A percentile compares a stretch with the other conserved stretches of the same genome.
Evolutionary conservation across 2,888 invertebrate genomes (phyloP).

Genomic region (Metellina segmentata): DNA sequence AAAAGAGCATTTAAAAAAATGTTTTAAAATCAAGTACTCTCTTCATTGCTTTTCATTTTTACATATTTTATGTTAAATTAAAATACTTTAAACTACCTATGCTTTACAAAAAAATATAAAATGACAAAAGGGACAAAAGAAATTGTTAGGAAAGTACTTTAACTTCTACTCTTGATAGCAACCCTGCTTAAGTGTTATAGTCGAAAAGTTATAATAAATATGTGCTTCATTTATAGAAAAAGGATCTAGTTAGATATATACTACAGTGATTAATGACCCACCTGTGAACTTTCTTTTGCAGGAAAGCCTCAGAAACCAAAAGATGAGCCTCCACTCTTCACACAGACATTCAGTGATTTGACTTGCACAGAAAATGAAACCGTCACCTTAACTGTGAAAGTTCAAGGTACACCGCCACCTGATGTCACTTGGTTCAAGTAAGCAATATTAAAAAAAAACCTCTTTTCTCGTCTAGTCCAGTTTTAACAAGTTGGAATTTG

Average conservation of each 20-base stretch:
- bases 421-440: constrained; percentile 94
- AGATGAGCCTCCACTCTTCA: constrained; percentile 77
- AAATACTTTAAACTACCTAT: no score
- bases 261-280: neutral
- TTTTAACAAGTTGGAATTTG: no score
- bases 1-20: no score
- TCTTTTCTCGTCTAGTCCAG: constrained; percentile 50
- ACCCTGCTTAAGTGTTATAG: neutral
- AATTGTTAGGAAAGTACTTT: no score
- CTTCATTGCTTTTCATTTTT: no score
- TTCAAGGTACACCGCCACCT: constrained; percentile 94
- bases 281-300: constrained; percentile 80
- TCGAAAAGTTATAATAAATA: neutral
- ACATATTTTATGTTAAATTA: no score
- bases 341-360: constrained; percentile 77
- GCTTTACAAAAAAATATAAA: no score
- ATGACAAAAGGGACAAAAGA: no score
- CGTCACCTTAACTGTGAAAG: constrained; percentile 83
- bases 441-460: constrained; percentile 82
- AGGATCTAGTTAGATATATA: no score
- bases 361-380: constrained; percentile 80
- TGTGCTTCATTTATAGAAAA: no score
- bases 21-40: no score
- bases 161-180: no score
- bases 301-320: constrained; percentile 81